These are phyloP conservation scores for Petrolisthes cinctipes DNA, from an alignment of 2,888 invertebrate genomes.

Conservation along the genomic window DNA sequence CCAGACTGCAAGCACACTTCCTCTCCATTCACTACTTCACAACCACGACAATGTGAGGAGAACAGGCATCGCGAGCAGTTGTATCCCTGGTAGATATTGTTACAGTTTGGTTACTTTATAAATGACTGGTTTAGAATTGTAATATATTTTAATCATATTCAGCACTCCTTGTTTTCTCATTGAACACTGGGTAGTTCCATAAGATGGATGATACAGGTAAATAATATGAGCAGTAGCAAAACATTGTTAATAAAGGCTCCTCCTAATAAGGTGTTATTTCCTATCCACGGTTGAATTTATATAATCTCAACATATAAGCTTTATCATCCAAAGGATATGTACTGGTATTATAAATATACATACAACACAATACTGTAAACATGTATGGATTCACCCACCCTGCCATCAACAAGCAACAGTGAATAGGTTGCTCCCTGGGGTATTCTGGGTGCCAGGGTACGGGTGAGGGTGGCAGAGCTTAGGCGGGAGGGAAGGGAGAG, in stretches of 20 bases:
- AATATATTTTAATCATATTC: not conserved
- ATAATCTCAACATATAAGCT: no score
- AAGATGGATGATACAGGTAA: no score
- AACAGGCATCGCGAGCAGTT: conserved; percentile 75
- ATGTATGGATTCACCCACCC: conserved; percentile 68
- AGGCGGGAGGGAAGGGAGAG: conserved; percentile 74
- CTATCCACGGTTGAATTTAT: no score
- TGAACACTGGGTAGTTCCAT: no score
- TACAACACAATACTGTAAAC: no score
- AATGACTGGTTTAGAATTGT: not conserved
- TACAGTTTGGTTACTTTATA: not conserved
- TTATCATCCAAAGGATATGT: no score
- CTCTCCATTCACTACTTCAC: conserved; percentile 72
- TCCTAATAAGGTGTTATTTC: no score
- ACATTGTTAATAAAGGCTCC: no score
- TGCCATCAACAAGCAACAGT: conserved; percentile 74
- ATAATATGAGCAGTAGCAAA: no score
- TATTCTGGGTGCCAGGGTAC: conserved; percentile 71
- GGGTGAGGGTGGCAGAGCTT: conserved; percentile 72
- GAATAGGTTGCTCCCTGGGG: conserved; percentile 72
- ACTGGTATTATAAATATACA: no score
- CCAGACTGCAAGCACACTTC: conserved; percentile 73
- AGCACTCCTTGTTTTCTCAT: not conserved
- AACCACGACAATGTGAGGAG: conserved; percentile 75
- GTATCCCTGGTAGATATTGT: conserved; percentile 50